phyloP scores from a whole-genome alignment of 2,888 invertebrate genomes.

The Halictus ligatus region DNA sequence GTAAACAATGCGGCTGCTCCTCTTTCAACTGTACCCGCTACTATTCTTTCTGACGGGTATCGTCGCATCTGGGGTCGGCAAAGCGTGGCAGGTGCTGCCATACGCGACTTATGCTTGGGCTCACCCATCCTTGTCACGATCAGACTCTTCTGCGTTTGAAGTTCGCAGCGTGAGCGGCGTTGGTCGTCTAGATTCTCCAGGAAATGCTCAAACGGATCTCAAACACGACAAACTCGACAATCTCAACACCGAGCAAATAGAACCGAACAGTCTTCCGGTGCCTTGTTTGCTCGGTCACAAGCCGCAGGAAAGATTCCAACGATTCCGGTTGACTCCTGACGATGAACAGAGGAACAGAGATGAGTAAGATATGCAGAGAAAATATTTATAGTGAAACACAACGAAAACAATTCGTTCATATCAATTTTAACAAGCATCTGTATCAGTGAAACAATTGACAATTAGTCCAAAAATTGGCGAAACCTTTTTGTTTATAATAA shows the following conservation, averaged over 20 bases:
- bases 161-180: slow-evolving; percentile 75
- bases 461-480: too few relatives aligned
- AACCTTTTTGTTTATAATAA: too few relatives aligned
- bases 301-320: neutral
- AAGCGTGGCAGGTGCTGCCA: slow-evolving; percentile 78
- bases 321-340: neutral
- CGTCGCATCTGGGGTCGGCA: slow-evolving; percentile 73
- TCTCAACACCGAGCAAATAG: neutral
- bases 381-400: neutral
- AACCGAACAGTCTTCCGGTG: slow-evolving; percentile 12
- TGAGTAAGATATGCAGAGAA: neutral
- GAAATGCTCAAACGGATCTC: slow-evolving; percentile 14
- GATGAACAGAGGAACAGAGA: neutral
- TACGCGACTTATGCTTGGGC: slow-evolving; percentile 66
- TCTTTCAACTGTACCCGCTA: slow-evolving; percentile 40
- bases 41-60: slow-evolving; percentile 58
- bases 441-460: too few relatives aligned
- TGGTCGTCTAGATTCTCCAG: slow-evolving; percentile 63
- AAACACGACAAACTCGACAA: neutral
- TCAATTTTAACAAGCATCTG: neutral
- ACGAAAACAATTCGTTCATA: neutral
- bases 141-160: slow-evolving; percentile 76
- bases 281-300: neutral
- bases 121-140: slow-evolving; percentile 72
- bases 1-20: slow-evolving; percentile 44